phyloP scores from a whole-genome alignment of 1,140 invertebrate genomes.

The Neodiprion virginianus region DNA sequence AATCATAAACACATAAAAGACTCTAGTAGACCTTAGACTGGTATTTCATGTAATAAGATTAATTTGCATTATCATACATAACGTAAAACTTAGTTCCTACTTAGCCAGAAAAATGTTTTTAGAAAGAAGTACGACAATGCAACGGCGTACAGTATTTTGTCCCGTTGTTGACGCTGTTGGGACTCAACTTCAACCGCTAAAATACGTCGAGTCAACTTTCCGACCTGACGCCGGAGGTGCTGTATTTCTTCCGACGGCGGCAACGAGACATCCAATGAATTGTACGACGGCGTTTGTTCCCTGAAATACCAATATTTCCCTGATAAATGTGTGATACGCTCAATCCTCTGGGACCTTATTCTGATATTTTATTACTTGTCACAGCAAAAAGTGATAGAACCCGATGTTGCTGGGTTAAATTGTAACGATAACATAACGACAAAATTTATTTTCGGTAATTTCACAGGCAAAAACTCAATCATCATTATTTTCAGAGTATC shows the following conservation, averaged over 20 bases:
- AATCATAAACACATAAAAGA: too few species aligned
- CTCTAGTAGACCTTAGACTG: too few species aligned
- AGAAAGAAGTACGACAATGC: conserved; percentile 84
- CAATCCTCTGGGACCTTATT: neutral
- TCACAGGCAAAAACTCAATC: too few species aligned
- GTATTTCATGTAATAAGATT: too few species aligned
- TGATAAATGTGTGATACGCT: too few species aligned
- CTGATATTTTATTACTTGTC: neutral
- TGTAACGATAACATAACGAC: too few species aligned
- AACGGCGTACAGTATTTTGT: conserved; percentile 81
- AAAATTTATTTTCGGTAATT: too few species aligned
- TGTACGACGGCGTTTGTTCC: conserved; percentile 69
- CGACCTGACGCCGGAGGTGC: conserved; percentile 82
- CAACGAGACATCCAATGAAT: conserved; percentile 68
- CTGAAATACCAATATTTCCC: conserved; percentile 50
- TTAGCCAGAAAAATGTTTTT: conserved; percentile 86
- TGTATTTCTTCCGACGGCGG: conserved; percentile 80
- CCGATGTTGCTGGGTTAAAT: too few species aligned
- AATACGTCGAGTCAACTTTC: conserved; percentile 83
- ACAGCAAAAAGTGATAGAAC: neutral
- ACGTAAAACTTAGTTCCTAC: conserved; percentile 60
- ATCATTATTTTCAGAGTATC: too few species aligned
- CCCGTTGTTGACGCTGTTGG: conserved; percentile 78
- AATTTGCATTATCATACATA: too few species aligned
- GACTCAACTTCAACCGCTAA: conserved; percentile 85